Evolutionary conservation across 1,140 invertebrate species (phyloP).

Genomic region (Sarcophaga peregrina): DNA sequence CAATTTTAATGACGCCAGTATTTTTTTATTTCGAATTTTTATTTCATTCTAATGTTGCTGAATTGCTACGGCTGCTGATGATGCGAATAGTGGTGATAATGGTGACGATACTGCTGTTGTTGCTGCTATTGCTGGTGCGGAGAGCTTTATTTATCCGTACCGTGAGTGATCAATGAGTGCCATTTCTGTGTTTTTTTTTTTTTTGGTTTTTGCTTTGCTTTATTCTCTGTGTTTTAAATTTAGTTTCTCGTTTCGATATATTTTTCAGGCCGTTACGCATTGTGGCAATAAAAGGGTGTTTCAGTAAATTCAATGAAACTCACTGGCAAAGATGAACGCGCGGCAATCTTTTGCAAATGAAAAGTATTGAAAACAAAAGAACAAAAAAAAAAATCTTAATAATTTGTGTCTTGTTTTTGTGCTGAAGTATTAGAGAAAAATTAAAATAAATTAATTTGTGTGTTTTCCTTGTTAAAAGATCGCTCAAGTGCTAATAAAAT

Average conservation of each 20-base stretch:
- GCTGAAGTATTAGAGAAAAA: not conserved
- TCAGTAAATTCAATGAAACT: conserved; percentile 37
- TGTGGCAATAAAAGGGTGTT: conserved; percentile 20
- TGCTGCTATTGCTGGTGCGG: not conserved
- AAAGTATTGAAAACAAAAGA: conserved; percentile 25
- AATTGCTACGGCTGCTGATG: not conserved
- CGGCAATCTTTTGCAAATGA: conserved; percentile 19
- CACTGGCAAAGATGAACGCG: conserved; percentile 36
- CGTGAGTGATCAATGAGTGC: conserved; percentile 21
- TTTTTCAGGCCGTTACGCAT: conserved; percentile 29
- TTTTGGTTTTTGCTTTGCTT: too few relatives aligned
- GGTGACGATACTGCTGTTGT: conserved; percentile 18
- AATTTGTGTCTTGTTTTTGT: not conserved
- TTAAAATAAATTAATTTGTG: not conserved
- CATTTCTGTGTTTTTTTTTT: not conserved
- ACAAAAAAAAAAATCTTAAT: conserved; percentile 7
- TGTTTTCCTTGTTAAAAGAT: not conserved
- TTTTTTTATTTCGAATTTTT: too few relatives aligned
- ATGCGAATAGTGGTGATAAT: not conserved
- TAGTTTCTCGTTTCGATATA: conserved; percentile 1
- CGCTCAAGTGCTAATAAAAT: not conserved
- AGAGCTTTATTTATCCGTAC: not conserved
- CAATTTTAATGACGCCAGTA: not conserved
- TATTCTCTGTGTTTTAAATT: conserved; percentile 6
- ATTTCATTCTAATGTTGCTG: not conserved